A percentile compares a stretch with the other conserved stretches of the same genome.
These are phyloP conservation scores for Neosilurus hyrtlii DNA, from an alignment of 2,797 vertebrate genomes.

Conservation along the genomic window DNA sequence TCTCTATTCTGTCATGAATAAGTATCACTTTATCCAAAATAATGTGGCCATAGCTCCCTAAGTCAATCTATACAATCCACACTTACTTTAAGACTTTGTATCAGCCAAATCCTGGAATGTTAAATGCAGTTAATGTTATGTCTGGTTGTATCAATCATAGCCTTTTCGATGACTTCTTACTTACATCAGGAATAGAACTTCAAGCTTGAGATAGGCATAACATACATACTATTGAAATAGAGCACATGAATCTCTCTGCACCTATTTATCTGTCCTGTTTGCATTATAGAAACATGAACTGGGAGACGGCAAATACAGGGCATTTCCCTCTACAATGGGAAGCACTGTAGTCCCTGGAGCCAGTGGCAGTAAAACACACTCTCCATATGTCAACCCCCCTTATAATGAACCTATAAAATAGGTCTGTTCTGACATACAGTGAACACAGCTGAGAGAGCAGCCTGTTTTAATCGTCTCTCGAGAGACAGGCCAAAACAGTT, in stretches of 20 bases:
- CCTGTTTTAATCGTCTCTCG: conserved; percentile 72
- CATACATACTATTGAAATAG: conserved; percentile 3
- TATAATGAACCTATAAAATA: conserved; percentile 68
- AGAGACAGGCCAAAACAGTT: conserved; percentile 63
- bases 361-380: conserved; percentile 80
- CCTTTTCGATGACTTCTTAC: background rate
- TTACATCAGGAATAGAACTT: background rate
- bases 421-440: conserved; percentile 69
- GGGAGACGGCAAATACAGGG: conserved; percentile 14
- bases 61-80: too few relatives aligned
- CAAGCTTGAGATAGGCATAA: conserved; percentile 2
- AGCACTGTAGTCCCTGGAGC: conserved; percentile 71
- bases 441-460: conserved; percentile 73
- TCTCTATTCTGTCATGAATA: background rate
- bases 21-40: background rate
- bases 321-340: conserved; percentile 57
- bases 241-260: background rate
- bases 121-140: background rate
- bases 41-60: background rate
- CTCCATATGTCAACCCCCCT: conserved; percentile 68
- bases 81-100: background rate
- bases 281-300: conserved; percentile 21
- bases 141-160: background rate
- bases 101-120: background rate
- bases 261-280: conserved; percentile 28